Evolutionary conservation across 1,140 invertebrate genomes (phyloP).

Genomic region (Hesperophylax magnus): DNA sequence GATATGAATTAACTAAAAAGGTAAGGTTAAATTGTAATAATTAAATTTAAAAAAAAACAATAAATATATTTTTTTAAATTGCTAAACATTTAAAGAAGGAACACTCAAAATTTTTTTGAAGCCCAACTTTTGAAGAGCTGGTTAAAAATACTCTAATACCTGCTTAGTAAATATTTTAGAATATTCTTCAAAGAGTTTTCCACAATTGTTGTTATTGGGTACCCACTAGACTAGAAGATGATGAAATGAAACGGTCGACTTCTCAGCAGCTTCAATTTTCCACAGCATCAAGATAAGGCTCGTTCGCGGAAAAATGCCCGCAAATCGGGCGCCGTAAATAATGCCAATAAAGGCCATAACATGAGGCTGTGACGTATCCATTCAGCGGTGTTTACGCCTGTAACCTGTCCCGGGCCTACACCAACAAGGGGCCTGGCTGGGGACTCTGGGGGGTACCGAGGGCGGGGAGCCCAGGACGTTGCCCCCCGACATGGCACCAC

Average conservation of each 20-base stretch:
- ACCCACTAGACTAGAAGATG: neutral
- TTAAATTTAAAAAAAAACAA: too few relatives aligned
- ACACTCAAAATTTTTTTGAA: too few relatives aligned
- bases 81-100: too few relatives aligned
- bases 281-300: too few relatives aligned
- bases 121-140: too few relatives aligned
- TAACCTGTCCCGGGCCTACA: slow-evolving; percentile 19
- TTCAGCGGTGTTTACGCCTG: neutral
- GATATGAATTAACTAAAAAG: too few relatives aligned
- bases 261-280: neutral
- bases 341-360: neutral
- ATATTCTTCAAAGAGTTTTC: neutral
- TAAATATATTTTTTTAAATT: too few relatives aligned
- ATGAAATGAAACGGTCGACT: neutral
- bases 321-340: slow-evolving; percentile 1
- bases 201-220: neutral
- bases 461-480: neutral
- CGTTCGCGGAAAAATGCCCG: neutral
- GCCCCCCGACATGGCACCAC: neutral
- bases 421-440: neutral
- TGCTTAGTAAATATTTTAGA: too few relatives aligned
- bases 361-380: slow-evolving; percentile 1
- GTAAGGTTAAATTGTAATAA: too few relatives aligned
- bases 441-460: neutral
- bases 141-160: too few relatives aligned